Conservation (phyloP, 2,113 vertebrate genomes). For the Mormyrus iriodes region DNA sequence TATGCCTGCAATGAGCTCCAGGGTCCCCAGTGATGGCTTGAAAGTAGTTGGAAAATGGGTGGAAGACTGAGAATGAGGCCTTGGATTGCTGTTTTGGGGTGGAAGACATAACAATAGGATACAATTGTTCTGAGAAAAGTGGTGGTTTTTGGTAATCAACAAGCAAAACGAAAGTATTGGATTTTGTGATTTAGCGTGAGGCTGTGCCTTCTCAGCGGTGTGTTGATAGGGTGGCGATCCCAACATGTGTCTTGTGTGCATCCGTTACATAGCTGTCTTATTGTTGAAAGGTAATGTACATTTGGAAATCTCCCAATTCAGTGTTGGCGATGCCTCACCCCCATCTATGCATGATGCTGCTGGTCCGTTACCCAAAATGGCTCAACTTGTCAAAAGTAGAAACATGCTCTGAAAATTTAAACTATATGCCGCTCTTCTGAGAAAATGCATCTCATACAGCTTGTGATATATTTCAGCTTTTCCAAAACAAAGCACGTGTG, state of each 20-base stretch:
- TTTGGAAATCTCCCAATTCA: not conserved
- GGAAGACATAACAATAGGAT: not conserved
- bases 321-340: not conserved
- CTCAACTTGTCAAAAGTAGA: not conserved
- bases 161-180: not conserved
- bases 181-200: not conserved
- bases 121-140: not conserved
- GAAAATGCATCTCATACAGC: not conserved
- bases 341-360: not conserved
- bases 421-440: not conserved
- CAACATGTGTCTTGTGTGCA: not conserved
- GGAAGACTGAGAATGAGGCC: not conserved
- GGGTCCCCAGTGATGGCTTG: too few species aligned
- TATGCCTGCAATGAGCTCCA: not conserved
- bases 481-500: not conserved
- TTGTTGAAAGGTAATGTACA: not conserved
- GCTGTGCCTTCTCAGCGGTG: not conserved
- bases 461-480: not conserved
- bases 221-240: not conserved
- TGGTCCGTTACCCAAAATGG: not conserved
- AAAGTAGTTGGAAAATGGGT: not conserved
- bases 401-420: not conserved
- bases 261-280: not conserved
- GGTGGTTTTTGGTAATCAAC: not conserved
- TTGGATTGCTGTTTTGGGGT: not conserved